Evolutionary conservation across 2,797 vertebrate species (phyloP).

Genomic region (Channallabes apus): DNA sequence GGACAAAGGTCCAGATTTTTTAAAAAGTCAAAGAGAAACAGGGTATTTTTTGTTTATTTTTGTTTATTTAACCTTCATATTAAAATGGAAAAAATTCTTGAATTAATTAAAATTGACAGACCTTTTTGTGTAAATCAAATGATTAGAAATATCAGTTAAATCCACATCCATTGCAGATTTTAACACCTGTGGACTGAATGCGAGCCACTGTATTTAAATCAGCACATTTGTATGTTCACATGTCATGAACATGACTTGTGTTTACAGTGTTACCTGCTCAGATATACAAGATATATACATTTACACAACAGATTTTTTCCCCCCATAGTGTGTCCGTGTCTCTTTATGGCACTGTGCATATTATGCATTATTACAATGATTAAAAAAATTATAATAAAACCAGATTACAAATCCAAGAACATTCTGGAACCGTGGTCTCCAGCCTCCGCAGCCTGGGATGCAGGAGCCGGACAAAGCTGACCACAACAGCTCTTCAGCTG

Average conservation of each 20-base stretch:
- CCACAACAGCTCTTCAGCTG: constrained; percentile 99
- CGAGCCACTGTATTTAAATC: neutral
- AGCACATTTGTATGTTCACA: neutral
- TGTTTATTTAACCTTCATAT: neutral
- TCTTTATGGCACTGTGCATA: neutral
- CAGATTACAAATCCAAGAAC: neutral
- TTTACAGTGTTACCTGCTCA: neutral
- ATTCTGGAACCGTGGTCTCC: neutral
- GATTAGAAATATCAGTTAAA: neutral
- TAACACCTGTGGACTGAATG: neutral
- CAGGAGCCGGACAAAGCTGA: constrained; percentile 76
- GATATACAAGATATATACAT: neutral
- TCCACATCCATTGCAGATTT: neutral
- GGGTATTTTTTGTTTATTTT: neutral
- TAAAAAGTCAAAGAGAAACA: neutral
- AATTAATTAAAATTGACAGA: neutral
- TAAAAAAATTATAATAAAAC: neutral
- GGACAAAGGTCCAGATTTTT: neutral
- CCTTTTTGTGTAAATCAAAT: neutral
- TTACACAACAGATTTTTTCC: neutral
- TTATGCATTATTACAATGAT: neutral
- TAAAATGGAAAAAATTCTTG: neutral
- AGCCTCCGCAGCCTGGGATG: neutral
- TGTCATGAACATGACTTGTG: neutral
- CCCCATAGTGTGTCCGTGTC: neutral